Evolutionary conservation across 2,888 invertebrate species (phyloP), one percentile per base, ranked within the genome.

Genomic region (Cristatella mucedo): DNA sequence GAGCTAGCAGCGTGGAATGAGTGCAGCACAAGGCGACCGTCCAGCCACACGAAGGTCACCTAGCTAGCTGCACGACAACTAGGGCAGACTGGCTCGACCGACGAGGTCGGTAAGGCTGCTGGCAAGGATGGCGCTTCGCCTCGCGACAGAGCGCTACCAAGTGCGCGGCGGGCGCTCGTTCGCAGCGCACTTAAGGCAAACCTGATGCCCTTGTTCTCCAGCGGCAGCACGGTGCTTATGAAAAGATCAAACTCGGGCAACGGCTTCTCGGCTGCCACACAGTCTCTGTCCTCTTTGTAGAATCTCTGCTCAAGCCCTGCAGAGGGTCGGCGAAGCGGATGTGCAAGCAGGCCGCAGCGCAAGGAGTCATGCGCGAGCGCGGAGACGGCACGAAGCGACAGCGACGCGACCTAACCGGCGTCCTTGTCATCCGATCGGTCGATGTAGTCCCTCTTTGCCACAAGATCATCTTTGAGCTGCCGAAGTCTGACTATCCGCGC

Each of bases 191-290:
- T n/a, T n/a, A n/a, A 21, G 7, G 34, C 47, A 46, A 41, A 62
- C 63, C 57, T 51, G 26, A 63, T 61, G 16, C 62, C 61, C 48
- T 63, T 65, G 46, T 62, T 60, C 49, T 65, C 63, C 41, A 63
- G 47, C 11, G 64, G 61, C 21, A 65, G 49, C 2, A 62, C 59
- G 5, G 62, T 63, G 48, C 74, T 74, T 15, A 72, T 69, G 60
- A 76, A 77, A 55, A 81, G 72, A 59, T 82, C 77, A 50, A 78
- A 68, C 37, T 74, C 71, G 20, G 73, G 72, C n/a, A 79, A 59
- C 21, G 75, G 69, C 52, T 72, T 73, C 2, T 75, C 77, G 21
- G 76, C 76, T 51, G 72, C 71, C 4, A 74, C 50, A 59, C 82
- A 82, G 57, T 78, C 73, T 4, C 71, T 63, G 63, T 80, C 75